Evolutionary conservation across 2,888 invertebrate species (phyloP), one percentile per base, ranked within the genome.

Genomic region (Octodonta nipae): DNA sequence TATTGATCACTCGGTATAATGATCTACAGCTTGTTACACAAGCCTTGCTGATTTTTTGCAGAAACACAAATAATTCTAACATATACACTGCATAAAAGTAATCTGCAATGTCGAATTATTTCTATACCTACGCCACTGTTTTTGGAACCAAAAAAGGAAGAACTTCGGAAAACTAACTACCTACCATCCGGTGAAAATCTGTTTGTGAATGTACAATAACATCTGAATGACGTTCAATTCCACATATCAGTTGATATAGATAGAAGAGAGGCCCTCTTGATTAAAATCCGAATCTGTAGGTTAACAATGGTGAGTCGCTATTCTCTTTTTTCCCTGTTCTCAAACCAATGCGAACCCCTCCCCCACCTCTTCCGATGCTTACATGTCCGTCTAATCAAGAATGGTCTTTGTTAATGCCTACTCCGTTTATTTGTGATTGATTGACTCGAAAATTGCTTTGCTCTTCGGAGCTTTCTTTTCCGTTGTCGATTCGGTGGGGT

Each of bases 351-450:
- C n/a, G n/a, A n/a, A n/a, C 26, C 33, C 45, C 47, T 47, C 48
- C 51, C 47, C 48, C 43, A 46, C 26, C 46, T 46, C 49, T 48
- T 46, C 39, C 40, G 47, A 43, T 45, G 50, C 51, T 47, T 49
- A 38, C 46, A 51, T 49, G 56, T 54, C 54, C 55, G 53, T 53
- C 56, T 58, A 58, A 58, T 58, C 57, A 57, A 54, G 54, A 50
- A 50, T 45, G 52, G 47, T 50, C 54, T 54, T 58, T 58, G 56
- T n/a, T 58, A 54, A n/a, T n/a, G n/a, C n/a, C n/a, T n/a, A 54
- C 54, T 54, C 51, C 51, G 48, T 49, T 52, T 56, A 54, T 55
- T 56, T 54, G 52, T 56, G 56, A 56, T 56, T 56, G 56, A 57
- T 56, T 56, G 55, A 56, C 51, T 55, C 52, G 51, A 50, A 55